Evolutionary conservation across 2,113 vertebrate genomes (phyloP).

Genomic region (Dasypus novemcinctus): DNA sequence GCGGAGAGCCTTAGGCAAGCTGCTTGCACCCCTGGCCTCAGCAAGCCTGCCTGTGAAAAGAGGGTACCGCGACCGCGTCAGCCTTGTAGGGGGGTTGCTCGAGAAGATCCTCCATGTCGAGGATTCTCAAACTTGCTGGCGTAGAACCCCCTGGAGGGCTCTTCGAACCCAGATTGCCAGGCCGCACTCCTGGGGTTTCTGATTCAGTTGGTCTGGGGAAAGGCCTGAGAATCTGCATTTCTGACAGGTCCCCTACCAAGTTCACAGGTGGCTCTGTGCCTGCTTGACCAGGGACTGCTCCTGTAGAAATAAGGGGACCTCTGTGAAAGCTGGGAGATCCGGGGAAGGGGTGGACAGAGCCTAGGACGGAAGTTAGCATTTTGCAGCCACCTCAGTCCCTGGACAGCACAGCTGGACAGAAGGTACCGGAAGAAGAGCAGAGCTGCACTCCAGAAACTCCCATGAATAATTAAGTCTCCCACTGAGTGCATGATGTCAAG

Average conservation of each 20-base stretch:
- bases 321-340: too few species aligned
- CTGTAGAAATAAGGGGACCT: too few species aligned
- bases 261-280: neutral
- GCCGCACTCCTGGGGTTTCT: neutral
- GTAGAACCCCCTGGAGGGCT: neutral
- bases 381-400: neutral
- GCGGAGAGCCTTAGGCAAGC: neutral
- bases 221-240: too few species aligned
- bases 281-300: neutral
- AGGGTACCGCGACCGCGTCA: too few species aligned
- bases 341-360: neutral
- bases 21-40: too few species aligned
- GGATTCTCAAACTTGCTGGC: neutral
- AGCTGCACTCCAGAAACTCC: too few species aligned
- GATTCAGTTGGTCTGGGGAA: neutral
- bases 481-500: rapidly evolving
- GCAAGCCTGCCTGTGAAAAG: too few species aligned
- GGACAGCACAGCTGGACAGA: neutral
- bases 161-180: neutral
- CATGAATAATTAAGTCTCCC: neutral
- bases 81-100: neutral
- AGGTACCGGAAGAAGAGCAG: neutral
- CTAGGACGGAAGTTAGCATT: neutral
- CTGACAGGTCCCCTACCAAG: neutral
- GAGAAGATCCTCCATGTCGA: neutral